Conservation (phyloP, 2,797 vertebrate genomes). For the Dendrocincla fuliginosa region DNA sequence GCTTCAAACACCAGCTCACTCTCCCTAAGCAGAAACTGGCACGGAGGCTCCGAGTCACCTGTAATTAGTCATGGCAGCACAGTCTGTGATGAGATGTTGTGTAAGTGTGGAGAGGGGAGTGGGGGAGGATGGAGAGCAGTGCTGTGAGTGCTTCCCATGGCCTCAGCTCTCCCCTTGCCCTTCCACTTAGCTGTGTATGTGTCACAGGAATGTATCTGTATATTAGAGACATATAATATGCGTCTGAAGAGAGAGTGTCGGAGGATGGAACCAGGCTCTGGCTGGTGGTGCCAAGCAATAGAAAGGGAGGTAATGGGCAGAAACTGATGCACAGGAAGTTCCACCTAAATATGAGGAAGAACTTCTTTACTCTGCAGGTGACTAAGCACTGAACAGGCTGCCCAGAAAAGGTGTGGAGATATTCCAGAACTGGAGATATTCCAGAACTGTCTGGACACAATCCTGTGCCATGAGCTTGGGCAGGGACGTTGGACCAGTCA, state of each 20-base stretch:
- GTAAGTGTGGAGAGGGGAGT: neutral
- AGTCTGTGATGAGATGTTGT: neutral
- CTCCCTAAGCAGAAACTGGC: neutral
- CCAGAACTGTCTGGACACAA: neutral
- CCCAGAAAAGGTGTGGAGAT: neutral
- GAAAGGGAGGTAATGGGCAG: neutral
- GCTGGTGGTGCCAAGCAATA: neutral
- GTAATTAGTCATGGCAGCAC: neutral
- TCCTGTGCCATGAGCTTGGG: neutral
- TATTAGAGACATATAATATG: neutral
- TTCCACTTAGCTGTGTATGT: fast-evolving
- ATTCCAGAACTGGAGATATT: neutral
- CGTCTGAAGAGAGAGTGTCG: neutral
- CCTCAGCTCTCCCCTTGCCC: neutral
- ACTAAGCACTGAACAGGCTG: neutral
- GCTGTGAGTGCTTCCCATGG: neutral
- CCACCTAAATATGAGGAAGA: neutral
- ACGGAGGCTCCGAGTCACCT: fast-evolving
- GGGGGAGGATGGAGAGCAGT: neutral
- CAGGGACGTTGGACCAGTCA: neutral
- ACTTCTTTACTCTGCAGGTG: neutral
- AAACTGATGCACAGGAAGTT: neutral
- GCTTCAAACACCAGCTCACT: neutral
- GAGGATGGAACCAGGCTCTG: neutral
- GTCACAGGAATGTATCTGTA: neutral